A percentile compares a stretch with the other conserved stretches of the same genome.
These are phyloP conservation scores for Cheilosia grossa DNA, from an alignment of 2,888 invertebrate genomes.

Conservation along the genomic window DNA sequence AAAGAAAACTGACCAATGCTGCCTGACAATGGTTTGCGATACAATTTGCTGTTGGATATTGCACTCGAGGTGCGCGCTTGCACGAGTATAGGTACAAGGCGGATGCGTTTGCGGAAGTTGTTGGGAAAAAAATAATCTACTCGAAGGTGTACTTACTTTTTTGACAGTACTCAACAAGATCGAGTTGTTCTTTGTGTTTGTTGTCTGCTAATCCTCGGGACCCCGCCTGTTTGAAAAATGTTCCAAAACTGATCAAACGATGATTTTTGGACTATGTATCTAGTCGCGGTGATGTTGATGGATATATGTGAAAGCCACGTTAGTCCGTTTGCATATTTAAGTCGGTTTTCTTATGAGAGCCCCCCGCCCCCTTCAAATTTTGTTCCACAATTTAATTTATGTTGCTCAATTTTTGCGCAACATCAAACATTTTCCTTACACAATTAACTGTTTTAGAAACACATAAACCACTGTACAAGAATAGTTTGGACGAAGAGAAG, in stretches of 20 bases:
- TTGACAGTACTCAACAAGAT: slow-evolving; percentile 35
- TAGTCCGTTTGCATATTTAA: slow-evolving; percentile 48
- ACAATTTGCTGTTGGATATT: slow-evolving; percentile 27
- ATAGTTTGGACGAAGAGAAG: background rate
- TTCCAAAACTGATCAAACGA: slow-evolving; percentile 11
- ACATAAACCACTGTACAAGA: background rate
- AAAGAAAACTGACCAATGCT: slow-evolving; percentile 10
- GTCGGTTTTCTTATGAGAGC: slow-evolving; percentile 44
- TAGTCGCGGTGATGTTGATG: background rate
- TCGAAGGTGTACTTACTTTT: slow-evolving; percentile 27
- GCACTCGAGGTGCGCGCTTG: slow-evolving; percentile 9
- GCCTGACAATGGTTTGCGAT: slow-evolving; percentile 24
- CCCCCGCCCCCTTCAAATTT: slow-evolving; percentile 66
- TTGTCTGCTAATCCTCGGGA: slow-evolving; percentile 26
- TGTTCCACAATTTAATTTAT: slow-evolving; percentile 18
- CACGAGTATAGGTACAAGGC: slow-evolving; percentile 14
- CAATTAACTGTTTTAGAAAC: slow-evolving; percentile 59
- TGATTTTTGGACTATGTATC: slow-evolving; percentile 14
- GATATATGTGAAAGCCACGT: slow-evolving; percentile 47
- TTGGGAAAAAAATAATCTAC: slow-evolving; percentile 10
- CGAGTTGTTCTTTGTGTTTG: background rate
- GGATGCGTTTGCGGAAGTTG: slow-evolving; percentile 58
- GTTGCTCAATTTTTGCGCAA: slow-evolving; percentile 36
- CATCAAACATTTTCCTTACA: slow-evolving; percentile 22
- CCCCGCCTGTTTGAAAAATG: slow-evolving; percentile 11